Percentiles rank a stretch among this genome's conserved stretches.
Evolutionary conservation across 2,888 invertebrate genomes (phyloP).

Genomic region (Fabriciana adippe): DNA sequence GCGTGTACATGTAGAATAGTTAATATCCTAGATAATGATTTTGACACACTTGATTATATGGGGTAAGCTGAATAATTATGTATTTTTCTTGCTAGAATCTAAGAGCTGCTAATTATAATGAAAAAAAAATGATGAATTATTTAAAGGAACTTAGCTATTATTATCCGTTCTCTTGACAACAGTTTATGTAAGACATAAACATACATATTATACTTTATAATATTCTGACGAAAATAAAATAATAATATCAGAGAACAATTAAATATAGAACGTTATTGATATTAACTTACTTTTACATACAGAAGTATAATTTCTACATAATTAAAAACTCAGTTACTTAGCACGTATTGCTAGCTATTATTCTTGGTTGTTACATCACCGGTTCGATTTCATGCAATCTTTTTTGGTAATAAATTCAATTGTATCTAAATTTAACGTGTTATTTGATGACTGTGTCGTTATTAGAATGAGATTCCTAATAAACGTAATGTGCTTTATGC

Average conservation of each 20-base stretch:
- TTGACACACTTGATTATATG: constrained; percentile 22
- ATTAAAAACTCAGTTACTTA: neutral
- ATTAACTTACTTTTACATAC: neutral
- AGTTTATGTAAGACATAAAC: no score
- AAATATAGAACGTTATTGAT: no score
- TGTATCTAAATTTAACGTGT: constrained; percentile 20
- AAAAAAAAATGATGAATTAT: no score
- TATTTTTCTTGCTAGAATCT: neutral
- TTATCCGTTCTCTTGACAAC: no score
- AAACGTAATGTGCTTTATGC: constrained; percentile 27
- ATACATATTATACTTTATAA: no score
- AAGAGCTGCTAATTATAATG: neutral
- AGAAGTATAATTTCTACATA: neutral
- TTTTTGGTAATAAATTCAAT: constrained; percentile 18
- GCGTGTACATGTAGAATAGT: constrained; percentile 51
- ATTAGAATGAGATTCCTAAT: constrained; percentile 24
- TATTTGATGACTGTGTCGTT: constrained; percentile 31
- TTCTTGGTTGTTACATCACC: constrained; percentile 21
- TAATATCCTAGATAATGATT: constrained; percentile 24
- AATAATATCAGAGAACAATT: no score
- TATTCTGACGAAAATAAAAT: no score
- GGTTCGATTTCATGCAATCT: constrained; percentile 23
- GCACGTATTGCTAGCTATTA: neutral
- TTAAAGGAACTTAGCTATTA: no score
- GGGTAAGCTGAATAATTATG: constrained; percentile 29